Evolutionary conservation across 2,797 vertebrate species (phyloP).

Genomic region (Gallinago nigripennis): DNA sequence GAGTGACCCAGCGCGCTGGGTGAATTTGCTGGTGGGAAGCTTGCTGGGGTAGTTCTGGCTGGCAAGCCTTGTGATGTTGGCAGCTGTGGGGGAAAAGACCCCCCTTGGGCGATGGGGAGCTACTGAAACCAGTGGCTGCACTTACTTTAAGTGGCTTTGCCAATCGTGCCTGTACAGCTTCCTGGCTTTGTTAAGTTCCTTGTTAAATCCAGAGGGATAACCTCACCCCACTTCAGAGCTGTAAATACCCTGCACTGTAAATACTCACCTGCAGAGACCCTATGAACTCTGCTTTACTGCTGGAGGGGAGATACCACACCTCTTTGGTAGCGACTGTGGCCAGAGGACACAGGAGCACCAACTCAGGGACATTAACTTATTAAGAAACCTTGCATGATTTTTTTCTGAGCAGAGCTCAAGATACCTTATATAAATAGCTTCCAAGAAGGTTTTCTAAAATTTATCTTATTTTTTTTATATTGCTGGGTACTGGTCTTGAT

Average conservation of each 20-base stretch:
- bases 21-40: not conserved
- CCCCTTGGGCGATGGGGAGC: not conserved
- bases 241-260: not conserved
- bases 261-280: not conserved
- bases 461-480: not conserved
- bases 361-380: not conserved
- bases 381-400: not conserved
- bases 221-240: not conserved
- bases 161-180: not conserved
- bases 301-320: not conserved
- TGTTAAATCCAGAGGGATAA: not conserved
- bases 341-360: not conserved
- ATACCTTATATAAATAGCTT: not conserved
- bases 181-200: not conserved
- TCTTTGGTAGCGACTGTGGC: not conserved
- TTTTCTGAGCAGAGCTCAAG: not conserved
- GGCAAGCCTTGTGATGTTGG: not conserved
- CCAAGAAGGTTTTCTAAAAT: not conserved
- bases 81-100: not conserved
- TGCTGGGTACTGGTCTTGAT: not conserved
- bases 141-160: not conserved
- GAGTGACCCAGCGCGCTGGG: not conserved
- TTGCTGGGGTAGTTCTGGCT: not conserved
- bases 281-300: not conserved
- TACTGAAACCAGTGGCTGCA: not conserved